phyloP scores from a whole-genome alignment of 2,113 vertebrate species.

The Mungos mungo region DNA sequence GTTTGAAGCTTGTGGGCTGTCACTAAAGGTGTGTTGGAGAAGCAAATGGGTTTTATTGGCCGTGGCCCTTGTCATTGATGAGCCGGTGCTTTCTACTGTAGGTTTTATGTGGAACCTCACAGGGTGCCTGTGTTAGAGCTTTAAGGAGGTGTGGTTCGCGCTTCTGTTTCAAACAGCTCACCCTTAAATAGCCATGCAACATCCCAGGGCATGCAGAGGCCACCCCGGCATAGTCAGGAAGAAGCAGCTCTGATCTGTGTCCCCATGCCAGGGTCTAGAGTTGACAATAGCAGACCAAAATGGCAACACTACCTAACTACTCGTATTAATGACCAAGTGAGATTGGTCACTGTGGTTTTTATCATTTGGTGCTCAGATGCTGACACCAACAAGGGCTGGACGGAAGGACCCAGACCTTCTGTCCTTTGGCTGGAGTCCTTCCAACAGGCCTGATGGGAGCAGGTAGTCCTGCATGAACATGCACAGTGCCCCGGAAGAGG shows the following conservation, averaged over 20 bases:
- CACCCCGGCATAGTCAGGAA: not conserved
- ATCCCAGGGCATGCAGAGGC: not conserved
- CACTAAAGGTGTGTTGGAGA: not conserved
- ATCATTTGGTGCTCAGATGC: not conserved
- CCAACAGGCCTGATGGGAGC: not conserved
- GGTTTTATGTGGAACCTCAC: fast-evolving
- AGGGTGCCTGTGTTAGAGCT: not conserved
- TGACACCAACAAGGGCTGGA: not conserved
- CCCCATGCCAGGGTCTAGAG: not conserved
- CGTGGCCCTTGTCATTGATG: not conserved
- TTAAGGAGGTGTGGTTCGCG: not conserved
- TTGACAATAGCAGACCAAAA: not conserved
- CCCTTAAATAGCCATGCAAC: too few relatives aligned
- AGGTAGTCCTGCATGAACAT: not conserved
- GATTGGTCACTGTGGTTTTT: not conserved
- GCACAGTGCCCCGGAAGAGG: not conserved
- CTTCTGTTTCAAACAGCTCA: not conserved
- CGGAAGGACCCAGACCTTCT: not conserved
- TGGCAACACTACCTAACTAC: not conserved
- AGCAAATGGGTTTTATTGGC: not conserved
- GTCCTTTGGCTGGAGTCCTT: not conserved
- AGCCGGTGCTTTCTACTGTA: not conserved
- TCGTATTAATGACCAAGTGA: not conserved
- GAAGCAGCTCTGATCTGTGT: not conserved
- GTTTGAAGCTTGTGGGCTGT: not conserved